These are phyloP conservation scores for Botia kubotai DNA, from an alignment of 2,797 vertebrate genomes.

Conservation along the genomic window DNA sequence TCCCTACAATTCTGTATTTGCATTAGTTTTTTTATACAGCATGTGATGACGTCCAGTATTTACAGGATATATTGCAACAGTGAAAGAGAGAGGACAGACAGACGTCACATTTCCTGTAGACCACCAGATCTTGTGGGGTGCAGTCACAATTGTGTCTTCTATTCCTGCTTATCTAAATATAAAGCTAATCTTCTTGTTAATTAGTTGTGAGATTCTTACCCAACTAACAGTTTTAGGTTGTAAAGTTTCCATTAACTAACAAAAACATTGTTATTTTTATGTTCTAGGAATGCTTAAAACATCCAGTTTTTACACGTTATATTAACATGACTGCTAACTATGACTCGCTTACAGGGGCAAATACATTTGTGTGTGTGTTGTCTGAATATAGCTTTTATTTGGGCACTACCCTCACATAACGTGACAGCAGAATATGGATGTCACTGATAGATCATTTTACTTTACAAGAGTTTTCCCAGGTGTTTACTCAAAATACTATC, in stretches of 20 bases:
- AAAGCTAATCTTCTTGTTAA: background rate
- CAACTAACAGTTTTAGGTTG: too few species aligned
- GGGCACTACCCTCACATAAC: slow-evolving; percentile 44
- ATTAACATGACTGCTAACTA: too few species aligned
- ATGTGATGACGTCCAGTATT: background rate
- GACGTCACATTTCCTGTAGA: slow-evolving; percentile 1
- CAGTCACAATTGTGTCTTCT: too few species aligned
- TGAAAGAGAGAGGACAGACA: slow-evolving; percentile 12
- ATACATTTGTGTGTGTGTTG: background rate
- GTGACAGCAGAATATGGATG: slow-evolving; percentile 31
- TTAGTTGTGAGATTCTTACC: too few species aligned
- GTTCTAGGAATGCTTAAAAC: too few species aligned
- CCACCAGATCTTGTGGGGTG: background rate
- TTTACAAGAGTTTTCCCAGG: slow-evolving; percentile 35
- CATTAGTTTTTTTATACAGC: slow-evolving; percentile 57
- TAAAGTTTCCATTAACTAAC: too few species aligned
- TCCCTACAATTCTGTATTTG: slow-evolving; percentile 20
- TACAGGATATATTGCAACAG: slow-evolving; percentile 15
- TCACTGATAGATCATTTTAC: slow-evolving; percentile 48
- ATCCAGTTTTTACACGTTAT: too few species aligned
- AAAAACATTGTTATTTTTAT: too few species aligned
- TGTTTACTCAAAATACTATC: slow-evolving; percentile 57
- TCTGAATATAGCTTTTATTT: slow-evolving; percentile 43
- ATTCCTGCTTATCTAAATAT: background rate
- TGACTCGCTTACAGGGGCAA: background rate